Evolutionary conservation across 1,140 invertebrate species (phyloP).

Genomic region (Geopemphigus sp.): DNA sequence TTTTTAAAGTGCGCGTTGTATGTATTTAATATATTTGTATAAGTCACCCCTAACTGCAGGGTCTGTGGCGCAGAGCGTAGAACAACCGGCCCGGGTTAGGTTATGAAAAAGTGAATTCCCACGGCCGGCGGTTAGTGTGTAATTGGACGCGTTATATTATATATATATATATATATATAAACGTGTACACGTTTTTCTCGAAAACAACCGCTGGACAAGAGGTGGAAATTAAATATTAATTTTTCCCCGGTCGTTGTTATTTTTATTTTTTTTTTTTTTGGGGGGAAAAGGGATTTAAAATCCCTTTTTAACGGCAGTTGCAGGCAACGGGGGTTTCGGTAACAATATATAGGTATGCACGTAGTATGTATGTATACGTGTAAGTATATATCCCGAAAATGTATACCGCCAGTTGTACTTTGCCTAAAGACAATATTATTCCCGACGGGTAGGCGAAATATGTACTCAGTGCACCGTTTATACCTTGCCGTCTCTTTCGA

Average conservation of each 20-base stretch:
- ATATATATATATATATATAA: background rate
- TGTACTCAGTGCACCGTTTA: background rate
- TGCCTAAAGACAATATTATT: conserved; percentile 15
- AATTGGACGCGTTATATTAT: conserved; percentile 42
- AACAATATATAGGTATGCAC: background rate
- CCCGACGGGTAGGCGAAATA: background rate
- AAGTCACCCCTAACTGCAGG: background rate
- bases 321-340: background rate
- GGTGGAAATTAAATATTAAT: conserved; percentile 48
- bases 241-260: conserved; percentile 40
- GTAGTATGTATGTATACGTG: background rate
- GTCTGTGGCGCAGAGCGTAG: background rate
- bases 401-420: background rate
- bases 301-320: conserved; percentile 48
- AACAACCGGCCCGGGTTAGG: background rate
- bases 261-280: background rate
- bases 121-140: background rate
- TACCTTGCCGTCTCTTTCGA: too few relatives aligned
- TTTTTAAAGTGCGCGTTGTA: conserved; percentile 37
- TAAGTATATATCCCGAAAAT: background rate
- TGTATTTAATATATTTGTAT: conserved; percentile 32
- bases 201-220: background rate
- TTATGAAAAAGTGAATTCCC: conserved; percentile 35
- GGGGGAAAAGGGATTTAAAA: conserved; percentile 13
- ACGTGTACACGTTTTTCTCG: conserved; percentile 25